Base-by-base conservation (phyloP, 2,797 vertebrate species). In the Calcarius lapponicus region DNA sequence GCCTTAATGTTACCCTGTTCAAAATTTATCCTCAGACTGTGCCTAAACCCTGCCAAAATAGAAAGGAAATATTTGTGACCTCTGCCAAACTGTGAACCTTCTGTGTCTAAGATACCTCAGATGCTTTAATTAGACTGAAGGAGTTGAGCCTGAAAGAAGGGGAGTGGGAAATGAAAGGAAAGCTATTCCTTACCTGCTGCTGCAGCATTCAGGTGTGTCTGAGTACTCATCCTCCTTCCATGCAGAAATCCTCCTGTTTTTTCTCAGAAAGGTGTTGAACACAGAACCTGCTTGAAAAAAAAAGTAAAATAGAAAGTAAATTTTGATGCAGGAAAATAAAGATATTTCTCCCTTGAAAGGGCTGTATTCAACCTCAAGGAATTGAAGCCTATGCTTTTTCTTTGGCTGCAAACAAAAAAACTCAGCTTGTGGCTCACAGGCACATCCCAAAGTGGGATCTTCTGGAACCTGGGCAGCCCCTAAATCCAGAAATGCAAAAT, bases 41-140 rank as follows among this genome's bases (percentile, higher is more conserved):
- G 73, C 94, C 94, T 85, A 92, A 96, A 87, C 56, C 17, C 80
- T 93, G 80, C 80, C 71, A 90, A 94, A 94, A 85, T 90, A 84
- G 45, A 79, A 92, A 32, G 88, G 85, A 94, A 87, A 75, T 89
- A 87, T 90, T 70, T 92, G 73, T 92, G 61, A 74, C 61, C 57
- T 88, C 80, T 95, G 86, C 80, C 91, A 91, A 60, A 84, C 42
- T 74, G 48, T 40, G 80, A 93, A 75, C 36, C 56, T 58, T 83
- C 54, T 90, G 53, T 42, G 79, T 56, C 74, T 86, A 57, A 45
- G n/a, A 69, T 65, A 48, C 11, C 25, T 90, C 54, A 50, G 32
- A 51, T 67, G 57, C 47, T 61, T 54, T 51, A 58, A 83, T 89
- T 56, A 74, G 51, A 38, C 45, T 48, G 67, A 61, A 80, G 13